These are phyloP conservation scores for Bombus sibiricus DNA, from an alignment of 1,140 invertebrate species.

Conservation along the genomic window DNA sequence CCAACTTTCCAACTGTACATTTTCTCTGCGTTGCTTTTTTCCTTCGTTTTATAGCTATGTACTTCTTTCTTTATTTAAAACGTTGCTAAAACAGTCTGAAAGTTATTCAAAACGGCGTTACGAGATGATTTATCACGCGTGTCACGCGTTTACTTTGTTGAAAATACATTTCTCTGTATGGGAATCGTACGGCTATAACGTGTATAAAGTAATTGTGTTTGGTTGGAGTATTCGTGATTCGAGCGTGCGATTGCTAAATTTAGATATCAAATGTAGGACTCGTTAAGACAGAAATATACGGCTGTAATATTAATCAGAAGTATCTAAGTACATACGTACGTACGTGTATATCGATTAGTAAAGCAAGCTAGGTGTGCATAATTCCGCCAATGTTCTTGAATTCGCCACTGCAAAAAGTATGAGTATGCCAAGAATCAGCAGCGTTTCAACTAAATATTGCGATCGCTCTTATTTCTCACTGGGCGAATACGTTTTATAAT, in stretches of 20 bases:
- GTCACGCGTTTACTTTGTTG: neutral
- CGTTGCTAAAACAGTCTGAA: neutral
- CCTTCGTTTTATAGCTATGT: fast-evolving
- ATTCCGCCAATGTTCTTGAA: neutral
- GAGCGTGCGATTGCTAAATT: neutral
- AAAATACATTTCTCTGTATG: neutral
- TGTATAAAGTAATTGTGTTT: neutral
- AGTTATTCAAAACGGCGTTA: neutral
- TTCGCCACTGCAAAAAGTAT: too few species aligned
- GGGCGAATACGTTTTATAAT: too few species aligned
- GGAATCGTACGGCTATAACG: neutral
- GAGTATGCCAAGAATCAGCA: too few species aligned
- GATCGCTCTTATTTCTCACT: too few species aligned
- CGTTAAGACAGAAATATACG: neutral
- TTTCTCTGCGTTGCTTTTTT: neutral
- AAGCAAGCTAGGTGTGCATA: neutral
- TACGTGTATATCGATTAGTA: neutral
- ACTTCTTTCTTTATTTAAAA: neutral
- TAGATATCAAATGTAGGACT: neutral
- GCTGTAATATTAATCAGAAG: too few species aligned
- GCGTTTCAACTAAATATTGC: too few species aligned
- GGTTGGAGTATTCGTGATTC: neutral
- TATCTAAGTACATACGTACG: too few species aligned
- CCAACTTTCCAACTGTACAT: neutral
- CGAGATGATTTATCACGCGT: neutral